A percentile compares a stretch with the other conserved stretches of the same genome.
phyloP scores from a whole-genome alignment of 1,140 invertebrate species.

The Monochamus saltuarius region DNA sequence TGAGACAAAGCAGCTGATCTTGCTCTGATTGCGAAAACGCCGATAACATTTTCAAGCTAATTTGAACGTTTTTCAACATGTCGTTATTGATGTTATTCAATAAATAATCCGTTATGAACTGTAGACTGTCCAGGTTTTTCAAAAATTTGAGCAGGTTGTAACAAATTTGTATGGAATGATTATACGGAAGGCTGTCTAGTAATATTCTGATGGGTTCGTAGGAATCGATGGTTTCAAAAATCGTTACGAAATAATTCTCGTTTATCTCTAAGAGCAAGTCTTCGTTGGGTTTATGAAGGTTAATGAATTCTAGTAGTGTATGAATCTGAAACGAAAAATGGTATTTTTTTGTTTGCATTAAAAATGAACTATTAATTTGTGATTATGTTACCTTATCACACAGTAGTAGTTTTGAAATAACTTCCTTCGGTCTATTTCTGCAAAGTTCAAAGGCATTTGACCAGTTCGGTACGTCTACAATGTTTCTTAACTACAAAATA shows the following conservation, averaged over 20 bases:
- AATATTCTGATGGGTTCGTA: conserved; percentile 52
- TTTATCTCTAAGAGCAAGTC: conserved; percentile 45
- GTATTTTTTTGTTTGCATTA: background rate
- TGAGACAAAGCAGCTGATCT: conserved; percentile 61
- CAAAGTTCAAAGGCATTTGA: background rate
- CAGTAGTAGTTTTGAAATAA: background rate
- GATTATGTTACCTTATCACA: no score
- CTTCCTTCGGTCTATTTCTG: background rate
- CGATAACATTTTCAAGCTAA: conserved; percentile 63
- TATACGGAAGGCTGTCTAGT: conserved; percentile 55
- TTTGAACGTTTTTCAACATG: conserved; percentile 57
- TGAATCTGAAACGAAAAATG: conserved; percentile 32
- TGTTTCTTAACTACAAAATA: conserved; percentile 46
- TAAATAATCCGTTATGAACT: conserved; percentile 64
- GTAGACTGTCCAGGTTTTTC: conserved; percentile 60
- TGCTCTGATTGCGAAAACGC: conserved; percentile 58
- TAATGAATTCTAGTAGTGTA: conserved; percentile 30
- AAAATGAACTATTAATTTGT: no score
- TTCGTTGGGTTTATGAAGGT: conserved; percentile 30
- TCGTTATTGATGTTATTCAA: conserved; percentile 54
- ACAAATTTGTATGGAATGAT: conserved; percentile 60
- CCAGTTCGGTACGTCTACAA: conserved; percentile 33
- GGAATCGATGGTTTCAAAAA: conserved; percentile 51
- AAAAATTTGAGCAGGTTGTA: conserved; percentile 63
- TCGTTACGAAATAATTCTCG: conserved; percentile 53